Evolutionary conservation across 2,888 invertebrate species (phyloP), one percentile per base, ranked within the genome.

Genomic region (Lochmaea capreae): DNA sequence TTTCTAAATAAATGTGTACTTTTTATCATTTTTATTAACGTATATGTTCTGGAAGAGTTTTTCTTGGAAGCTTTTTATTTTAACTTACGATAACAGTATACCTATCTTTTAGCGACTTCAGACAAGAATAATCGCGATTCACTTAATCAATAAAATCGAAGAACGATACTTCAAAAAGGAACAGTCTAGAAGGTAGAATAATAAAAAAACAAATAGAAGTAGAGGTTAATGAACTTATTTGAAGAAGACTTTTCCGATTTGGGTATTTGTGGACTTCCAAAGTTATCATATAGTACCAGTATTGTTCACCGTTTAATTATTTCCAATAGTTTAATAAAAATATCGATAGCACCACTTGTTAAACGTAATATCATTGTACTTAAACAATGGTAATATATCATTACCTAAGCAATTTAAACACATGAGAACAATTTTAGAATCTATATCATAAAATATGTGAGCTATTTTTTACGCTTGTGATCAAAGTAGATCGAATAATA

Each of bases 401-500:
- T 43, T 59, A 63, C 65, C 65, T 49, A 71, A 77, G 73, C 71
- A 14, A 57, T 73, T 59, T 72, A 10, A 22, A 43, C 68, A 71
- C 71, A 54, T 75, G 65, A 71, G 33, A 59, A 67, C 39, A 46
- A 49, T 63, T 42, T 43, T 43, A 43, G 54, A 39, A 67, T 72
- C 46, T 49, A 59, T 67, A 74, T 72, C 54, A 71, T 73, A 33
- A 77, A n/a, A n/a, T n/a, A 67, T 77, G 77, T 80, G 5, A 77
- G 81, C 81, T 82, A 82, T 81, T 82, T 82, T 82, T 82, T 82
- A 82, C 81, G 82, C 82, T 5, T 82, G 73, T 71, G 72, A 74
- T 68, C 75, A 77, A 75, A 57, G 14, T 74, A 74, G 14, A 39
- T 61, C 16, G 18, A 62, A 42, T 10, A 43, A 57, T 65, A 65